Conservation (phyloP, 2,888 invertebrate species). For the Epinotia ramella region DNA sequence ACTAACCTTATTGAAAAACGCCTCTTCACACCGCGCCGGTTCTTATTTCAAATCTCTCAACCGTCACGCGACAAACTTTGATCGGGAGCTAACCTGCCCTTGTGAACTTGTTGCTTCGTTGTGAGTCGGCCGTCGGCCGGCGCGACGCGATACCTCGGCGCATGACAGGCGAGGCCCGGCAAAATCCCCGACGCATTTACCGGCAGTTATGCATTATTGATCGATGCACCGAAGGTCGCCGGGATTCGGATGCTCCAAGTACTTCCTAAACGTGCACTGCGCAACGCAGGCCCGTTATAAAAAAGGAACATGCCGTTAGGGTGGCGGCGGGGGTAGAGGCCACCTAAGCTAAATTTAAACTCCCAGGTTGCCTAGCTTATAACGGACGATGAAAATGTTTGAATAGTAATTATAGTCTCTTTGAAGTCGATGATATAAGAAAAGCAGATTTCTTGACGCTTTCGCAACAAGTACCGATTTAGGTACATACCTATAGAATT, state of each 20-base stretch:
- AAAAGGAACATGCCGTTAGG: background rate
- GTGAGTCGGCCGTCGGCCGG: background rate
- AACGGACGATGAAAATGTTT: too few relatives aligned
- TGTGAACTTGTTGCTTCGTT: conserved; percentile 1
- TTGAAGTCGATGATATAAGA: too few relatives aligned
- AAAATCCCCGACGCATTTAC: background rate
- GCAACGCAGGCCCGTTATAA: background rate
- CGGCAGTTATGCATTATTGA: conserved; percentile 28
- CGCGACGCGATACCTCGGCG: background rate
- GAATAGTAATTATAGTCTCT: too few relatives aligned
- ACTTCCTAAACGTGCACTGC: background rate
- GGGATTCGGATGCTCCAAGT: background rate
- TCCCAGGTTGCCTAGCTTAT: too few relatives aligned
- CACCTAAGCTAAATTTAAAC: too few relatives aligned
- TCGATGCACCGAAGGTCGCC: conserved; percentile 4
- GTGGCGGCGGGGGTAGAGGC: too few relatives aligned
- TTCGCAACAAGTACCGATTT: too few relatives aligned
- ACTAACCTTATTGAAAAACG: background rate
- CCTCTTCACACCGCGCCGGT: too few relatives aligned
- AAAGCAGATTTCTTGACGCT: too few relatives aligned
- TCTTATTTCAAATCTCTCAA: background rate
- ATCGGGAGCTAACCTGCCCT: background rate
- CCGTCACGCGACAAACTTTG: background rate
- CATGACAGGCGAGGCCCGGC: background rate
- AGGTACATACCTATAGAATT: too few relatives aligned